Evolutionary conservation across 2,797 vertebrate species (phyloP), one percentile per base, ranked within the genome.

Genomic region (Huso huso): DNA sequence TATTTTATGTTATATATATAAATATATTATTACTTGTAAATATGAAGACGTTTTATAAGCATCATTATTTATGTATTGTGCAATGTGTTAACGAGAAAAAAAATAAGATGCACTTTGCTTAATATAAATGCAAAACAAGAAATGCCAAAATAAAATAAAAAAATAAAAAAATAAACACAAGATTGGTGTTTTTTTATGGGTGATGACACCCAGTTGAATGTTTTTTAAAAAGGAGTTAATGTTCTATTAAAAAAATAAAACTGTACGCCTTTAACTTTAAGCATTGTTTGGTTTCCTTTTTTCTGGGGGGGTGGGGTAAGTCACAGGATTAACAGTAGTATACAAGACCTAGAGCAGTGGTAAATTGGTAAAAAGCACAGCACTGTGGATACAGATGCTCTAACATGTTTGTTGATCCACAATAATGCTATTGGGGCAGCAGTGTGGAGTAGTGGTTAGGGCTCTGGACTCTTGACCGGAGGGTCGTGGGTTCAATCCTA

Each of bases 1-100:
- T 94, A 97, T 97, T 98, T 98, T 98, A 96, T 98, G 96, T 98
- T 96, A 96, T 96, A 97, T 96, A 37, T 18, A 96, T 96, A 95
- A 95, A 96, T 97, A 97, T 98, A 98, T 97, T 96, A 97, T 97
- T 97, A 98, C 94, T 93, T 98, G 95, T 98, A 98, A 96, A 98
- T 98, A 98, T 78, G 92, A 94, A 98, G 94, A 96, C 88, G 87
- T 98, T 98, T 98, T 98, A 97, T 97, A 97, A 95, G 94, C 95
- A 95, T 94, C 92, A 93, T 98, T 98, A 98, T 98, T 98, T 98
- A 98, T 98, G 94, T 98, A 97, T 95, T 96, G 95, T 97, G 94
- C 96, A 98, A 97, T 98, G 95, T 97, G 94, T 97, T 94, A 94
- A 97, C 86, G 88, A 94, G 90, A 88, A 88, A 69, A 89, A 93